These are phyloP conservation scores for Microtus pennsylvanicus DNA, from an alignment of 2,113 vertebrate species.

Conservation along the genomic window DNA sequence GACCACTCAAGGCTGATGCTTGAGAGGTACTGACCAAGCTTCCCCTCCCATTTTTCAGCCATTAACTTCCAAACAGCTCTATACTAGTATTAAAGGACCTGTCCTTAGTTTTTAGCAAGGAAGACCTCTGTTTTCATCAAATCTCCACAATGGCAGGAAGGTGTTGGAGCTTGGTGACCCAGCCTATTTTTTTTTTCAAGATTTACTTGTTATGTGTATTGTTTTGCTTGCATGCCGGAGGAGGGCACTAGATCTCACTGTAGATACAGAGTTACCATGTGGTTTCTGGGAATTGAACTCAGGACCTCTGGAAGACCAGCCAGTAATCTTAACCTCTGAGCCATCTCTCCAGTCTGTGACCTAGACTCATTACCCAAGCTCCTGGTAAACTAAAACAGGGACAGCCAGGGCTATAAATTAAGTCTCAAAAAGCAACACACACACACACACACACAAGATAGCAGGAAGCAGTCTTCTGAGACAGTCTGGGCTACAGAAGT, in stretches of 20 bases:
- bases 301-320: too few species aligned
- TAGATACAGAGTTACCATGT: too few species aligned
- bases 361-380: neutral
- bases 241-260: too few species aligned
- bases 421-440: neutral
- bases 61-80: neutral
- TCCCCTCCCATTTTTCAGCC: neutral
- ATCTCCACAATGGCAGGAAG: neutral
- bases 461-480: neutral
- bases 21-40: neutral
- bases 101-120: neutral
- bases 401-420: neutral
- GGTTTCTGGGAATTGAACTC: too few species aligned
- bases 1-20: too few species aligned
- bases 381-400: neutral
- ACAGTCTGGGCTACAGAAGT: too few species aligned
- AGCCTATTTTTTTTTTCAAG: too few species aligned
- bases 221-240: too few species aligned
- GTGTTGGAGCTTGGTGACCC: neutral
- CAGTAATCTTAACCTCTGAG: too few species aligned
- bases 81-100: neutral
- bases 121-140: neutral
- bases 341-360: too few species aligned
- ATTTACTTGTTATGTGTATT: too few species aligned
- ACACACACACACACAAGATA: neutral